phyloP scores from a whole-genome alignment of 2,113 vertebrate genomes.

The Cebus imitator region DNA sequence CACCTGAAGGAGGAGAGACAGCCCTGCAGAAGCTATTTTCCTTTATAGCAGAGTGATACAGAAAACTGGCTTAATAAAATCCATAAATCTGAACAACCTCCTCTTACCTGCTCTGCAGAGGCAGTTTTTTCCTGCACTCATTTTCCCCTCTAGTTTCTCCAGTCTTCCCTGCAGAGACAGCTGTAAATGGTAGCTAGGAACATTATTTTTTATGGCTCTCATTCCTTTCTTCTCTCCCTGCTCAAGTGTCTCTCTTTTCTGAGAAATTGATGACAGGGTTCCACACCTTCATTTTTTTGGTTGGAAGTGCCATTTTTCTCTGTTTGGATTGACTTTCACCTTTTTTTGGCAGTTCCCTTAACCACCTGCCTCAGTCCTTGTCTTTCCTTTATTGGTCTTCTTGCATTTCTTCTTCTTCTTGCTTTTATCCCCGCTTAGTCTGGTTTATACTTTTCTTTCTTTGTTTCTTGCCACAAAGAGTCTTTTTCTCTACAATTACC shows the following conservation, averaged over 20 bases:
- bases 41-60: constrained; percentile 72
- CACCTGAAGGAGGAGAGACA: constrained; percentile 66
- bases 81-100: constrained; percentile 76
- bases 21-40: constrained; percentile 69
- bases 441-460: constrained; percentile 2
- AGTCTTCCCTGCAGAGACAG: constrained; percentile 46
- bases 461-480: neutral
- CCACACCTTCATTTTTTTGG: neutral
- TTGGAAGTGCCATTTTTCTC: constrained; percentile 19
- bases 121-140: constrained; percentile 47
- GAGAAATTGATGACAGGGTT: constrained; percentile 19
- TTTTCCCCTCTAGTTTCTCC: neutral
- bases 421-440: neutral
- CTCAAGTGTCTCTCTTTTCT: constrained; percentile 38
- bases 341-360: neutral
- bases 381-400: neutral
- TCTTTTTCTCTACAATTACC: neutral
- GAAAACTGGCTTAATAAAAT: constrained; percentile 79
- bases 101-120: constrained; percentile 68
- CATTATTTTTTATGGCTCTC: constrained; percentile 44
- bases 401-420: neutral
- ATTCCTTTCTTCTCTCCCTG: neutral
- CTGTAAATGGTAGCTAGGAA: constrained; percentile 40
- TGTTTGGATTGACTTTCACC: neutral
- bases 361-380: neutral